phyloP scores from a whole-genome alignment of 2,797 vertebrate genomes.

The Micrastur ruficollis region DNA sequence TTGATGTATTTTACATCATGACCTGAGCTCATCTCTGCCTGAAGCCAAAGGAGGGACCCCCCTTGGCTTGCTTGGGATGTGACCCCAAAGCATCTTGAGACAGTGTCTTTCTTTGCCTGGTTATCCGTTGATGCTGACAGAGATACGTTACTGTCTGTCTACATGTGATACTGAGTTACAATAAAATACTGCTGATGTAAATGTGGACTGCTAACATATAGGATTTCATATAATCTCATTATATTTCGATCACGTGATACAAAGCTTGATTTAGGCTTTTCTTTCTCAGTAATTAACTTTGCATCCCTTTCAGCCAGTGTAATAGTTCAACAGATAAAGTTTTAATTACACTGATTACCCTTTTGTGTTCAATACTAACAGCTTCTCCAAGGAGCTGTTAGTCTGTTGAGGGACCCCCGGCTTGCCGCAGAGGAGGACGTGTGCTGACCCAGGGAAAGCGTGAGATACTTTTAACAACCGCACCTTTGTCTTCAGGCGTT shows the following conservation, averaged over 20 bases:
- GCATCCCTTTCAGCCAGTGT: not conserved
- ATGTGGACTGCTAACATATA: not conserved
- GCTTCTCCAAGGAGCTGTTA: not conserved
- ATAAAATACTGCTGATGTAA: not conserved
- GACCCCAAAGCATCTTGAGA: not conserved
- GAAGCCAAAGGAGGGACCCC: not conserved
- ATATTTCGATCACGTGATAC: not conserved
- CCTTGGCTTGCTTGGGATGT: not conserved
- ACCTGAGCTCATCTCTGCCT: not conserved
- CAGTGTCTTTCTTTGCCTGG: not conserved
- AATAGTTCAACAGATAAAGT: not conserved
- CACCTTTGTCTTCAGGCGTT: not conserved
- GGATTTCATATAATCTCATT: not conserved
- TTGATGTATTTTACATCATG: not conserved
- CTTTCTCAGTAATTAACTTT: not conserved
- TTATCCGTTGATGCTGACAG: not conserved
- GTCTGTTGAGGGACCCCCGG: not conserved
- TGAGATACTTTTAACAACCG: not conserved
- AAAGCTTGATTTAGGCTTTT: not conserved
- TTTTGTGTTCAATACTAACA: not conserved
- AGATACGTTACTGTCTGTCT: fast-evolving
- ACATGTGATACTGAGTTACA: not conserved
- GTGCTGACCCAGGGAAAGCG: not conserved
- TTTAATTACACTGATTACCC: not conserved
- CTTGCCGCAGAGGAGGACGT: not conserved